These are phyloP conservation scores for Philhelius pedissequus DNA, from an alignment of 2,888 invertebrate genomes.

Conservation along the genomic window DNA sequence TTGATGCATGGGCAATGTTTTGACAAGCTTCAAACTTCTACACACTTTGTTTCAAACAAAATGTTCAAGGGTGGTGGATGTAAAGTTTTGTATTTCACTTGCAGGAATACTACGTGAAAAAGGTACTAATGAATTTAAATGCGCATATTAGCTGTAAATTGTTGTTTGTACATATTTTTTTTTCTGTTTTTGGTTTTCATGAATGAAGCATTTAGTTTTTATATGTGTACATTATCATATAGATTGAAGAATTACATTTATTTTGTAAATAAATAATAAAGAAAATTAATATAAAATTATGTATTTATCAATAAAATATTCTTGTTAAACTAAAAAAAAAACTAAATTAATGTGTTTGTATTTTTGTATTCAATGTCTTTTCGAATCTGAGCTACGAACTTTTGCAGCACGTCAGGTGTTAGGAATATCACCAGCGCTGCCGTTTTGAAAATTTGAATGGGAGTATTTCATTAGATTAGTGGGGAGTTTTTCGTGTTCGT, in stretches of 20 bases:
- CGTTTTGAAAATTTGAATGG: no score
- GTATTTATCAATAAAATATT: slow-evolving; percentile 17
- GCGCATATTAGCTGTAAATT: slow-evolving; percentile 46
- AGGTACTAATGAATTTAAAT: slow-evolving; percentile 50
- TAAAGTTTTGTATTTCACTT: not conserved
- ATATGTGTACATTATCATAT: not conserved
- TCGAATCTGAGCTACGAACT: no score
- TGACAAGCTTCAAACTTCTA: not conserved
- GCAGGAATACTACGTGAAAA: not conserved
- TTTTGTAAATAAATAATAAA: slow-evolving; percentile 15
- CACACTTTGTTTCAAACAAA: slow-evolving; percentile 1
- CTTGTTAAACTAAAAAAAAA: not conserved
- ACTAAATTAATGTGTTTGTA: not conserved
- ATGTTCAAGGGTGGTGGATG: not conserved
- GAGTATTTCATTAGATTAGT: no score
- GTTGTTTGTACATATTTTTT: not conserved
- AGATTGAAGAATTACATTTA: slow-evolving; percentile 6
- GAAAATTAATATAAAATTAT: not conserved
- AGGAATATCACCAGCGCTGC: no score
- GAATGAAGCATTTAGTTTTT: not conserved
- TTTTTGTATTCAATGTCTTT: not conserved
- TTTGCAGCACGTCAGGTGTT: no score
- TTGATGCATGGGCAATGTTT: not conserved
- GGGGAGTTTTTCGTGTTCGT: no score
- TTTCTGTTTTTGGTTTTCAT: not conserved